These are phyloP conservation scores for Geococcyx californianus DNA, from an alignment of 2,113 vertebrate genomes.

Conservation along the genomic window DNA sequence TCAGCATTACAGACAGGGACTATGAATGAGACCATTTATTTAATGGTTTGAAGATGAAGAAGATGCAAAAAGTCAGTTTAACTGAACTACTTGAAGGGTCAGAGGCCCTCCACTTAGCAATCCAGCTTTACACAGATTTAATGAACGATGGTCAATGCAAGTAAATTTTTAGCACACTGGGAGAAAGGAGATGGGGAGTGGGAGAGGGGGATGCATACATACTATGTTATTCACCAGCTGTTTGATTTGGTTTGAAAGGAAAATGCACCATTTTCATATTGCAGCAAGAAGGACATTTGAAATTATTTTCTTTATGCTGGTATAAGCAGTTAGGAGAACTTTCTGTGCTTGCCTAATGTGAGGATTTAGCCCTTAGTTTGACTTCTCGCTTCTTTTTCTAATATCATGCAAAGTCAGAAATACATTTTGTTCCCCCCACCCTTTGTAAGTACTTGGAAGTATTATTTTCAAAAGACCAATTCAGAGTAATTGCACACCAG, in stretches of 20 bases:
- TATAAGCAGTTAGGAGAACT: neutral
- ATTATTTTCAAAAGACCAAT: neutral
- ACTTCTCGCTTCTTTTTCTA: neutral
- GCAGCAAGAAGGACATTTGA: neutral
- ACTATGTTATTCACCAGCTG: neutral
- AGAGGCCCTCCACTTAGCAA: neutral
- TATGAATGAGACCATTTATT: neutral
- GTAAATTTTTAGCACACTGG: neutral
- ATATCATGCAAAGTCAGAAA: neutral
- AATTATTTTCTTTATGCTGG: neutral
- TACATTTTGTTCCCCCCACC: accelerated
- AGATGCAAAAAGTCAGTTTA: neutral
- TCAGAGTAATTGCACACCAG: neutral
- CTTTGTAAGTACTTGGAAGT: neutral
- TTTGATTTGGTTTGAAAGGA: neutral
- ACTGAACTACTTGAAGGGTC: neutral
- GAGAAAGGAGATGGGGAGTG: neutral
- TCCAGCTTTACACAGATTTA: neutral
- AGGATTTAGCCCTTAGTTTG: neutral
- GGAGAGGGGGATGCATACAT: neutral
- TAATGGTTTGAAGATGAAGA: neutral
- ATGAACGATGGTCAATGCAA: neutral
- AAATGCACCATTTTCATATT: neutral
- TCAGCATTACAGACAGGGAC: neutral
- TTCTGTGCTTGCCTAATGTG: neutral